Conservation (phyloP, 35 echinoderm and acorn worm species). For the Heliocidaris erythrogramma region DNA sequence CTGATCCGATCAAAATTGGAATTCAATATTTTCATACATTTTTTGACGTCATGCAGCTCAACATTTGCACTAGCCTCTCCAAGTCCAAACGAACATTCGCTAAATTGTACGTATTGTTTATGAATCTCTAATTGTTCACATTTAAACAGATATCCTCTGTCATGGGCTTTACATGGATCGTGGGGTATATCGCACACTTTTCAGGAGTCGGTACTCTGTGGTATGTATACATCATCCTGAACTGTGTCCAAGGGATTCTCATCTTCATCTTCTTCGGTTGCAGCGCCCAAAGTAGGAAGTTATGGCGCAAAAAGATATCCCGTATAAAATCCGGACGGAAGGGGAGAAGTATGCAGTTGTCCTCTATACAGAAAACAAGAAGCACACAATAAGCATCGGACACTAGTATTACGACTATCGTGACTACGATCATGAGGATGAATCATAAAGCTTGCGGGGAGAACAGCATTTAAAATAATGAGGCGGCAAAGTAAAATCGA, state of each 20-base stretch:
- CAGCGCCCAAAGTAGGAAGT: neutral
- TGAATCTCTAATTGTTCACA: neutral
- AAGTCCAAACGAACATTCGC: too few relatives aligned
- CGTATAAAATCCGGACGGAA: neutral
- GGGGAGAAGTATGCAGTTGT: too few relatives aligned
- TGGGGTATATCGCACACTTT: conserved; percentile 49
- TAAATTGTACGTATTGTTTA: neutral
- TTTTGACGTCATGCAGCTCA: too few relatives aligned
- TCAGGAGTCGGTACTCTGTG: conserved; percentile 14
- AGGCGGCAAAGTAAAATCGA: too few relatives aligned
- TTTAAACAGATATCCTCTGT: conserved; percentile 50
- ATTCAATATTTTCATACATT: neutral
- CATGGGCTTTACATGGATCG: conserved; percentile 60
- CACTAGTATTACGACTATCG: too few relatives aligned
- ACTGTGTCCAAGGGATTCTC: conserved; percentile 53
- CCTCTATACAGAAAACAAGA: too few relatives aligned
- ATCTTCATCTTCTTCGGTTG: conserved; percentile 52
- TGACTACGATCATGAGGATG: too few relatives aligned
- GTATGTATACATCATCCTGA: conserved; percentile 62
- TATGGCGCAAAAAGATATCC: neutral
- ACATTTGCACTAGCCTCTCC: too few relatives aligned
- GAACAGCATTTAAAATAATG: too few relatives aligned
- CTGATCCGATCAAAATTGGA: neutral
- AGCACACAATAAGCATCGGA: too few relatives aligned
- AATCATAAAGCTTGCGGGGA: too few relatives aligned